Conservation (phyloP, 2,888 invertebrate species). For the Dasysyrphus tricinctus region DNA sequence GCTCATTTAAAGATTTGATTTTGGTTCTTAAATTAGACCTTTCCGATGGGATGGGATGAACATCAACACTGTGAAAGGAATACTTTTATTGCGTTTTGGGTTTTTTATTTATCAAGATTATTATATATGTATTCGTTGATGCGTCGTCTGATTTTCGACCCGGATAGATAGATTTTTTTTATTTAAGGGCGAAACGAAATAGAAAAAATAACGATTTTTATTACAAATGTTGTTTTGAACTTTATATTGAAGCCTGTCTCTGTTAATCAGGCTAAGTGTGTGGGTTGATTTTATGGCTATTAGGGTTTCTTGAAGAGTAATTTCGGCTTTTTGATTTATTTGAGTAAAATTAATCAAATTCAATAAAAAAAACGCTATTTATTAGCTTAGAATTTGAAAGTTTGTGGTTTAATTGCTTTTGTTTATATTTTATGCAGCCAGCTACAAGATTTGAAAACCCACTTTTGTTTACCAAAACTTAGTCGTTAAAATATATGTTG, state of each 20-base stretch:
- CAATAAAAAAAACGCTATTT: not conserved
- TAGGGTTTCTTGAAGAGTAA: slow-evolving; percentile 19
- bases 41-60: slow-evolving; percentile 9
- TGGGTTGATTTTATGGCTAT: slow-evolving; percentile 16
- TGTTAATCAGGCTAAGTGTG: slow-evolving; percentile 39
- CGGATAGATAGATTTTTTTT: slow-evolving; percentile 10
- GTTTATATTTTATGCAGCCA: not conserved
- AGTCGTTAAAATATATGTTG: too few species aligned
- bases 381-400: not conserved
- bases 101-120: slow-evolving; percentile 49
- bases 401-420: not conserved
- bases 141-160: slow-evolving; percentile 24
- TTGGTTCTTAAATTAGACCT: slow-evolving; percentile 36
- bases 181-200: slow-evolving; percentile 36
- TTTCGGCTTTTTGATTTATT: slow-evolving; percentile 71
- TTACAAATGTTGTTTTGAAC: slow-evolving; percentile 41
- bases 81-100: slow-evolving; percentile 66
- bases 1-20: slow-evolving; percentile 63
- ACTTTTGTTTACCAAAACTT: too few species aligned
- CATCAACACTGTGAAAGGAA: slow-evolving; percentile 18
- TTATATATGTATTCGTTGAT: not conserved
- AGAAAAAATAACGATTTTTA: slow-evolving; percentile 54
- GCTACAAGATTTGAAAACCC: not conserved
- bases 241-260: slow-evolving; percentile 5
- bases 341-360: slow-evolving; percentile 24